A percentile compares a stretch with the other conserved stretches of the same genome.
phyloP scores from a whole-genome alignment of 1,140 invertebrate species.

The Argopecten irradians region DNA sequence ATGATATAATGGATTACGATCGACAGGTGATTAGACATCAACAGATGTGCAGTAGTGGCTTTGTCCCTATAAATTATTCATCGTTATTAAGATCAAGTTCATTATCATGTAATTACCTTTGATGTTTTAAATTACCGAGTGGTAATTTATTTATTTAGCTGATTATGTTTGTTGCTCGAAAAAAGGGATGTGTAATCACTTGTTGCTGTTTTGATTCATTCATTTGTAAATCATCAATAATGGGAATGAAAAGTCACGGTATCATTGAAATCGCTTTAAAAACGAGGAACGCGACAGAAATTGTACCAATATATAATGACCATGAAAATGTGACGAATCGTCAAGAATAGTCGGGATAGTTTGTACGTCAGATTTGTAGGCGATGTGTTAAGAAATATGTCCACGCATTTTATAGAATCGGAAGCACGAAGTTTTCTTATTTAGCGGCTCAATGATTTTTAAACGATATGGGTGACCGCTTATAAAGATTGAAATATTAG shows the following conservation, averaged over 20 bases:
- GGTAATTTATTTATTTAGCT: neutral
- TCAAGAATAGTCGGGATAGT: too few relatives aligned
- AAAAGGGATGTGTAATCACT: too few relatives aligned
- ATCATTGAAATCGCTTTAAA: too few relatives aligned
- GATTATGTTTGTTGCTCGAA: neutral
- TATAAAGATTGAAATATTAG: neutral
- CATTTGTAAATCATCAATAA: too few relatives aligned
- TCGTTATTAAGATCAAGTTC: neutral
- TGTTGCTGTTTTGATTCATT: too few relatives aligned
- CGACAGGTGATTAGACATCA: neutral
- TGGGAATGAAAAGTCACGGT: too few relatives aligned
- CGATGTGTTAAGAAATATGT: too few relatives aligned
- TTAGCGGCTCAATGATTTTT: neutral
- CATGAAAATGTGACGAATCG: too few relatives aligned
- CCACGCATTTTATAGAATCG: too few relatives aligned
- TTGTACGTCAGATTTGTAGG: too few relatives aligned
- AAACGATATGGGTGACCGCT: neutral
- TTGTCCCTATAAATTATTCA: conserved; percentile 2
- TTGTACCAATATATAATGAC: too few relatives aligned
- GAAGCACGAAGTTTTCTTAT: neutral
- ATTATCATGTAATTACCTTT: neutral
- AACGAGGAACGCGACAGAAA: too few relatives aligned
- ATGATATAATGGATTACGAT: neutral
- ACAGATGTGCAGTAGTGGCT: neutral
- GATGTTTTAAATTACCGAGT: neutral